Percentiles rank a stretch among this genome's conserved stretches.
Conservation (phyloP, 2,797 vertebrate genomes). For the Melanotaenia parkinsoni region DNA sequence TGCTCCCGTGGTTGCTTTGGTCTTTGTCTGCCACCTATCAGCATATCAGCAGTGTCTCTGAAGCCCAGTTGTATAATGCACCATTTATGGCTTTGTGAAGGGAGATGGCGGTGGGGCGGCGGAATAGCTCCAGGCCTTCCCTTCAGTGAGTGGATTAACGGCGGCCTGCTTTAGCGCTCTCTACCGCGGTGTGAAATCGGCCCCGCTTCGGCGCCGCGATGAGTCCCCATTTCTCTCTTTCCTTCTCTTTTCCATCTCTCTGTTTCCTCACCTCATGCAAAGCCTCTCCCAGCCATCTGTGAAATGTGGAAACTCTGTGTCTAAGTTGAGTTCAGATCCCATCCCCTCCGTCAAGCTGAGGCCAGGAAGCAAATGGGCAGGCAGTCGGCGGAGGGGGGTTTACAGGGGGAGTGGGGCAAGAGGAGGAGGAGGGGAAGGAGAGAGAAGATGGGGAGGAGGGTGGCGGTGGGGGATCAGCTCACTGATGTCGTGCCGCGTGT, state of each 20-base stretch:
- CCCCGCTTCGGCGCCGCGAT: slow-evolving; percentile 70
- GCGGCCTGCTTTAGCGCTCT: slow-evolving; percentile 82
- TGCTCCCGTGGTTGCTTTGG: slow-evolving; percentile 77
- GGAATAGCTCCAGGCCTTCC: slow-evolving; percentile 83
- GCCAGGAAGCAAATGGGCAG: slow-evolving; percentile 81
- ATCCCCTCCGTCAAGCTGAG: slow-evolving; percentile 78
- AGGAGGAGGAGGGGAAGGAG: slow-evolving; percentile 34
- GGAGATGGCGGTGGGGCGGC: slow-evolving; percentile 78
- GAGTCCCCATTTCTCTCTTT: slow-evolving; percentile 59
- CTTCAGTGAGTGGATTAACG: slow-evolving; percentile 86
- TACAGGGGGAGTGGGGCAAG: slow-evolving; percentile 23
- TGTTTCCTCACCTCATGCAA: slow-evolving; percentile 82
- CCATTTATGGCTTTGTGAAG: slow-evolving; percentile 82
- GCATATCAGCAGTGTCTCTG: slow-evolving; percentile 84
- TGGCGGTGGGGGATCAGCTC: slow-evolving; percentile 70
- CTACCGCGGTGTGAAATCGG: slow-evolving; percentile 85
- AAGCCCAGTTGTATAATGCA: slow-evolving; percentile 82
- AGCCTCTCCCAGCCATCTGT: slow-evolving; percentile 87
- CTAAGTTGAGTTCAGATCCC: slow-evolving; percentile 87
- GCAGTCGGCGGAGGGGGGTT: slow-evolving; percentile 64
- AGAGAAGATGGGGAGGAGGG: slow-evolving; percentile 24
- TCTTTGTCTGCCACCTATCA: slow-evolving; percentile 82
- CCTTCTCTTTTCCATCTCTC: slow-evolving; percentile 60
- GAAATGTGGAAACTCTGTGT: slow-evolving; percentile 88
- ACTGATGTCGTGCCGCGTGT: slow-evolving; percentile 82